Base-by-base conservation (phyloP, 2,888 invertebrate species). In the Agonopterix subpropinquella region DNA sequence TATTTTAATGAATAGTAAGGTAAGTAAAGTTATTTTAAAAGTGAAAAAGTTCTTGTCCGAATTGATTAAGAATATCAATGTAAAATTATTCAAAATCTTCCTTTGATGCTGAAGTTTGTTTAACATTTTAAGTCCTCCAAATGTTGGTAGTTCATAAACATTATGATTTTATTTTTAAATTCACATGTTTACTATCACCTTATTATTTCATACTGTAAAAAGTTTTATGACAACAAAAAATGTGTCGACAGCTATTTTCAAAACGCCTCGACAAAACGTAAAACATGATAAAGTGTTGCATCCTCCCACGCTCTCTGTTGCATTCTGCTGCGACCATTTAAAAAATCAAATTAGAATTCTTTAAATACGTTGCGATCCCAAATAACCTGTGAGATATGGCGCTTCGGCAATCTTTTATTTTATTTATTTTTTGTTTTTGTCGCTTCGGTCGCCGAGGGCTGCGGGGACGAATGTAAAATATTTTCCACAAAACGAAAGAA, bases 281-380 rank as follows among this genome's bases (percentile, higher is more conserved):
- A 64, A 68, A 64, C 57, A 62, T 60, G 53, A 60, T 57, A 47
- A 48, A 48, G 56, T 51, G 52, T 49, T 62, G 57, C 64, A 60
- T 60, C 67, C 54, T 67, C 74, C 77, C 70, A 76, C 75, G 69
- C 64, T 49, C 62, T 49, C 50, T 49, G 50, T 53, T 61, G 65
- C 66, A 62, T 65, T 68, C 66, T 54, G 54, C 53, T 57, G 56
- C 53, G 63, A 53, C 55, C 56, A 53, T 63, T 69, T 70, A 61
- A 60, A 67, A 69, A 72, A 71, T 73, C 65, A 73, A 82, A 80
- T 82, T 75, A 75, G 73, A 68, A 77, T 75, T 74, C 76, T 70
- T 76, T 62, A 67, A 77, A 77, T 76, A 68, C 60, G 56, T 67
- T 65, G 65, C 65, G 53, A 50, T 65, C 53, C 57, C 59, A 61